phyloP scores from a whole-genome alignment of 2,888 invertebrate species.

The Ellobium chinense region DNA sequence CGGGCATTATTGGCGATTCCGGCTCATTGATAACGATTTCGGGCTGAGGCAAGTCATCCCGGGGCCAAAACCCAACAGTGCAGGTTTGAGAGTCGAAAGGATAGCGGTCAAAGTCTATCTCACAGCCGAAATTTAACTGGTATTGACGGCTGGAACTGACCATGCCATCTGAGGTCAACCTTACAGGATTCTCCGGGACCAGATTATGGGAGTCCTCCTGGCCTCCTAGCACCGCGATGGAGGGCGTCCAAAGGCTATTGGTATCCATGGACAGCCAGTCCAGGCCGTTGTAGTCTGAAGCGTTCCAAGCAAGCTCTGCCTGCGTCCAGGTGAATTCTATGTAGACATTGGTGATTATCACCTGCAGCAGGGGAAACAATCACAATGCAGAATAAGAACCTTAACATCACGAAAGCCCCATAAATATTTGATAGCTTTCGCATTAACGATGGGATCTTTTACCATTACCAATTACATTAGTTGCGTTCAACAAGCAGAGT shows the following conservation, averaged over 20 bases:
- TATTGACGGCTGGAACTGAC: neutral
- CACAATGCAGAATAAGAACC: too few species aligned
- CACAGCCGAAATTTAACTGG: neutral
- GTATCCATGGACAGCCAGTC: neutral
- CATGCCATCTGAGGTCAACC: neutral
- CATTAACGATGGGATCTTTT: too few species aligned
- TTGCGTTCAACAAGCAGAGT: too few species aligned
- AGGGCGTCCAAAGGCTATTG: neutral
- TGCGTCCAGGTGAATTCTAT: conserved; percentile 4
- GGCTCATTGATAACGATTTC: neutral
- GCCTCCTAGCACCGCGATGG: neutral
- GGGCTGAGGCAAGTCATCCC: neutral
- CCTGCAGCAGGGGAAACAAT: neutral
- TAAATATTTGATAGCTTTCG: too few species aligned
- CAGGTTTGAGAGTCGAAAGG: conserved; percentile 13
- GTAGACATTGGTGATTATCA: neutral
- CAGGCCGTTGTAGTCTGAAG: neutral
- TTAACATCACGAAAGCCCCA: too few species aligned
- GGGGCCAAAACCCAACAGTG: conserved; percentile 7
- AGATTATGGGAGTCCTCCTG: neutral
- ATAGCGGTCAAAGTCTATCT: neutral
- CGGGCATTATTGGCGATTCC: too few species aligned
- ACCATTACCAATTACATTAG: too few species aligned
- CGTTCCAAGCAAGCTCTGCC: neutral
- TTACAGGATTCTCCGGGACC: neutral